Evolutionary conservation across 2,113 vertebrate genomes (phyloP).

Genomic region (Benitochromis conjunctus): DNA sequence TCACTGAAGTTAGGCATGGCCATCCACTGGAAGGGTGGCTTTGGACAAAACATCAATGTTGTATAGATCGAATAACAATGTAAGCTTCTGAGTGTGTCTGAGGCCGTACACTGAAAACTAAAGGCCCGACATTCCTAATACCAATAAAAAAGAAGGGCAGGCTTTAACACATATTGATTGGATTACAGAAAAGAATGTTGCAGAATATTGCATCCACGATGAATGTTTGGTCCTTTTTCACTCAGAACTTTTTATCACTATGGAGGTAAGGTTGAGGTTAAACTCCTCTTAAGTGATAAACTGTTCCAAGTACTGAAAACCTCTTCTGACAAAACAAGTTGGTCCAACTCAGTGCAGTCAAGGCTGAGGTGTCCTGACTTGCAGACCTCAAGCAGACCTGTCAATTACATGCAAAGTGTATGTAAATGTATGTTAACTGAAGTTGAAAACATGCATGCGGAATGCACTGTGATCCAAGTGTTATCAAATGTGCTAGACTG

Average conservation of each 20-base stretch:
- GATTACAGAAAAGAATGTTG: background rate
- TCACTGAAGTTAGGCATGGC: constrained; percentile 24
- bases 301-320: background rate
- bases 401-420: background rate
- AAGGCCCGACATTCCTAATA: constrained; percentile 1
- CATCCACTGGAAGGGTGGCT: constrained; percentile 45
- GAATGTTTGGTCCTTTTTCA: background rate
- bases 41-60: constrained; percentile 54
- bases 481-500: background rate
- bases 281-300: background rate
- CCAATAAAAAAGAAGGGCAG: background rate
- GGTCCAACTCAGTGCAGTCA: background rate
- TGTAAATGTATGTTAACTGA: background rate
- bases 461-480: background rate
- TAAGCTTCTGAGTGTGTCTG: constrained; percentile 25
- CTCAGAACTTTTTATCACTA: background rate
- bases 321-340: background rate
- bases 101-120: background rate
- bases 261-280: background rate
- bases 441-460: background rate
- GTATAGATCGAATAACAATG: constrained; percentile 44
- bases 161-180: constrained; percentile 23
- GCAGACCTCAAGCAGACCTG: background rate
- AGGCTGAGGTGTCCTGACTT: background rate
- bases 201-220: background rate